Conservation (phyloP, 2,113 vertebrate species). For the Anolis carolinensis region DNA sequence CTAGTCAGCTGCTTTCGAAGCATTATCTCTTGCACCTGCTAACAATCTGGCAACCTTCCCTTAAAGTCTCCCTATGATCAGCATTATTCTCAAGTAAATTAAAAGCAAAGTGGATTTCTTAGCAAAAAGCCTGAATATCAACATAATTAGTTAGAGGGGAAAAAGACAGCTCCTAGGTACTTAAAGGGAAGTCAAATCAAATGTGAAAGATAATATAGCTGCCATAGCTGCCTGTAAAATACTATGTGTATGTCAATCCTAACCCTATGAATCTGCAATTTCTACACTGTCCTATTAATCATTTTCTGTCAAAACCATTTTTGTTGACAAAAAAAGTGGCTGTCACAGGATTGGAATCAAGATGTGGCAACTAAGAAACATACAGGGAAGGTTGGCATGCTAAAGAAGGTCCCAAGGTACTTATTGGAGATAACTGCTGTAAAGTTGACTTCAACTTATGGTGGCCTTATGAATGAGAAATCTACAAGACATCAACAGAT, state of each 20-base stretch:
- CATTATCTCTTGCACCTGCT: not conserved
- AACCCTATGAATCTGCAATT: not conserved
- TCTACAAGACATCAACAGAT: too few species aligned
- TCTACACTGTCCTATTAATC: not conserved
- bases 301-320: not conserved
- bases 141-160: not conserved
- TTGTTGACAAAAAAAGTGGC: not conserved
- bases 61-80: slow-evolving; percentile 4
- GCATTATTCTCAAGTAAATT: not conserved
- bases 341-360: not conserved
- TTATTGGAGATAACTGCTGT: too few species aligned
- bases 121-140: not conserved
- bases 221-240: not conserved
- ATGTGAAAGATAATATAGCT: not conserved
- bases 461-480: too few species aligned
- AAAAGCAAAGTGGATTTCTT: slow-evolving; percentile 6
- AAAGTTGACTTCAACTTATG: too few species aligned
- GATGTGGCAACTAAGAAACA: not conserved
- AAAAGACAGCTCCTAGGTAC: not conserved
- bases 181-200: slow-evolving; percentile 11
- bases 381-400: not conserved
- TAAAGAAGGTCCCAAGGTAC: not conserved
- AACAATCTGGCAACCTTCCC: not conserved
- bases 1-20: not conserved
- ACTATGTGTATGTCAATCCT: not conserved